A percentile compares a stretch with the other conserved stretches of the same genome.
These are phyloP conservation scores for Trichosurus vulpecula DNA, from an alignment of 2,797 vertebrate genomes.

Conservation along the genomic window DNA sequence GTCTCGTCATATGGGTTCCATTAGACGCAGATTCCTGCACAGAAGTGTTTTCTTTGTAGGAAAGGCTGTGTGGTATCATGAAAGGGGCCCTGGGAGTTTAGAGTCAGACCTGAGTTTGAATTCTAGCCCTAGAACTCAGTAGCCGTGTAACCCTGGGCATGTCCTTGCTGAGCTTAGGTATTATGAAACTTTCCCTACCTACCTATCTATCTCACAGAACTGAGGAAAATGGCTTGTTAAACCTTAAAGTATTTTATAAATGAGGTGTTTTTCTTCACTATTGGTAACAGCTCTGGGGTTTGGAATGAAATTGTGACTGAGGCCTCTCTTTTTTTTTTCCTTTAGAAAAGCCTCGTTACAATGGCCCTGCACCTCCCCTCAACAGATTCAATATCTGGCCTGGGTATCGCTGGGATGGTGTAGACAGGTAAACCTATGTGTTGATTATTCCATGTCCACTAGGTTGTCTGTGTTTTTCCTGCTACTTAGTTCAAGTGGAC, in stretches of 20 bases:
- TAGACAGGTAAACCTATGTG: conserved; percentile 89
- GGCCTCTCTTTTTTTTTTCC: conserved; percentile 33
- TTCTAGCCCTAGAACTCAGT: background rate
- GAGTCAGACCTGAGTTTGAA: background rate
- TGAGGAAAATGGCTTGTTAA: background rate
- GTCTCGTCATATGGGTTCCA: background rate
- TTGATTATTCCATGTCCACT: background rate
- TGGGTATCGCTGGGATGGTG: conserved; percentile 97
- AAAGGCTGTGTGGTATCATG: background rate
- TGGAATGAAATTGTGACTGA: background rate
- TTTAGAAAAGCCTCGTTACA: conserved; percentile 92
- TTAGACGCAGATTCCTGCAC: background rate
- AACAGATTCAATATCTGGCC: conserved; percentile 96
- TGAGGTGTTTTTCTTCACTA: background rate
- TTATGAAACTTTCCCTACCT: background rate
- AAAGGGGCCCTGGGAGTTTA: background rate
- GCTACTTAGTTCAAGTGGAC: background rate
- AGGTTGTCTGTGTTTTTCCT: conserved; percentile 19
- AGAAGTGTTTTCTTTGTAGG: background rate
- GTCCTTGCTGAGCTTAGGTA: background rate
- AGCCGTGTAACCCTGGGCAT: background rate
- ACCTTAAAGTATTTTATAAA: background rate
- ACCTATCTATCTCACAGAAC: background rate
- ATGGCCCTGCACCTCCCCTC: conserved; percentile 92
- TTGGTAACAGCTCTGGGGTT: background rate